These are phyloP conservation scores for Redunca redunca DNA, from an alignment of 2,113 vertebrate species.

Conservation along the genomic window DNA sequence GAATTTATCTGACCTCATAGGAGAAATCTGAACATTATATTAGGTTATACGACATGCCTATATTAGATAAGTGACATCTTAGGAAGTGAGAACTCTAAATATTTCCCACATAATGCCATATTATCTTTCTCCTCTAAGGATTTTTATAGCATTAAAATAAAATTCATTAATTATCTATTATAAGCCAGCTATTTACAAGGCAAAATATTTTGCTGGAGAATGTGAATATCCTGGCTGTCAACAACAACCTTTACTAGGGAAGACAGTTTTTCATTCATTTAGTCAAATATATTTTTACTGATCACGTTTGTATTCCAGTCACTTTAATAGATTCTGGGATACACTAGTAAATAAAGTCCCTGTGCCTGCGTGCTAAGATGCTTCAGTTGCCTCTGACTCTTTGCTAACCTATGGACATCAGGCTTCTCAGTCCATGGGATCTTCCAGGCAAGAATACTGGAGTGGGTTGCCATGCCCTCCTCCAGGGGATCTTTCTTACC, in stretches of 20 bases:
- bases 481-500: background rate
- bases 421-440: background rate
- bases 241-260: background rate
- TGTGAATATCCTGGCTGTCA: background rate
- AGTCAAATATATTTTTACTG: background rate
- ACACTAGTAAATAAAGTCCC: background rate
- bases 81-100: background rate
- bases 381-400: background rate
- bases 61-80: background rate
- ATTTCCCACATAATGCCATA: background rate
- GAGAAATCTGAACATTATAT: background rate
- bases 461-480: background rate
- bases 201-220: background rate
- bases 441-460: background rate
- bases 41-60: background rate
- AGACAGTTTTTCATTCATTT: background rate
- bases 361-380: background rate
- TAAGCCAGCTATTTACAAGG: background rate
- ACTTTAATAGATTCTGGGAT: background rate
- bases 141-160: constrained; percentile 11
- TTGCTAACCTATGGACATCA: background rate
- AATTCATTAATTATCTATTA: background rate
- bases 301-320: background rate
- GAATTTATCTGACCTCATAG: background rate
- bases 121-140: background rate